Percentiles rank a stretch among this genome's conserved stretches.
Evolutionary conservation across 2,888 invertebrate genomes (phyloP).

Genomic region (Agonopterix alstromeriana): DNA sequence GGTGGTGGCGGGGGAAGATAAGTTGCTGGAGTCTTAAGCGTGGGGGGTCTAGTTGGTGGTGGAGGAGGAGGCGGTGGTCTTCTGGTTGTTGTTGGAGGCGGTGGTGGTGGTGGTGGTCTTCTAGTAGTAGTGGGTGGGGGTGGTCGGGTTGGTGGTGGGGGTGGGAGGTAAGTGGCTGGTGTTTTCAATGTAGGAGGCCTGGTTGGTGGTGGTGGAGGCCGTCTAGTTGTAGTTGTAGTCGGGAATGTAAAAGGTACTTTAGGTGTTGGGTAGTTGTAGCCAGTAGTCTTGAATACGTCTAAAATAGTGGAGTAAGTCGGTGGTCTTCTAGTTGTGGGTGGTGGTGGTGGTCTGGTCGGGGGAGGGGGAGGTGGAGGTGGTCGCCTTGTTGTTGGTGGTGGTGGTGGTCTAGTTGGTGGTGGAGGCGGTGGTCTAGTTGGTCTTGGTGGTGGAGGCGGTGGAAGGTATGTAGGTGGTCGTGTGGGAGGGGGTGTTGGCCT

Average conservation of each 20-base stretch:
- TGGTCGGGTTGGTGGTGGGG: conserved; percentile 8
- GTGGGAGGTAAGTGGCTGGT: conserved; percentile 8
- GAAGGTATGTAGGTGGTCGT: conserved; percentile 8
- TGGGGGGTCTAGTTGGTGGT: conserved; percentile 8
- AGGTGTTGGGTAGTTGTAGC: conserved; percentile 10
- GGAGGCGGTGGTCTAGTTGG: conserved; percentile 5
- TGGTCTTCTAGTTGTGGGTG: conserved; percentile 13
- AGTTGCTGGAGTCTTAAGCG: conserved; percentile 4
- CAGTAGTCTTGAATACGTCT: conserved; percentile 7
- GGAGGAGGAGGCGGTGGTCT: conserved; percentile 13
- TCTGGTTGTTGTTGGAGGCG: conserved; percentile 5
- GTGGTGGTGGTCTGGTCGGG: conserved; percentile 13
- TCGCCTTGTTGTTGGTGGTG: conserved; percentile 11
- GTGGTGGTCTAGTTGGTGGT: conserved; percentile 1
- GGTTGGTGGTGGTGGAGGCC: conserved; percentile 12
- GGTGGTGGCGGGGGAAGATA: conserved; percentile 8
- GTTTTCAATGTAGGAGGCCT: conserved; percentile 12
- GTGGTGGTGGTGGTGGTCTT: conserved; percentile 7
- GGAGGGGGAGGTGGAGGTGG: conserved; percentile 14
- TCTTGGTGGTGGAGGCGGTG: conserved; percentile 13
- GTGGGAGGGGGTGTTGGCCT: conserved; percentile 17
- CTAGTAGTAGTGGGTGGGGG: conserved; percentile 16
- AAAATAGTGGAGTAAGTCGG: conserved; percentile 8
- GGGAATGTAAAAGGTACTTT: conserved; percentile 10
- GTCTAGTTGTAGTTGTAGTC: conserved; percentile 14